Conservation (phyloP, 2,797 vertebrate species). For the Sebastes cheni region DNA sequence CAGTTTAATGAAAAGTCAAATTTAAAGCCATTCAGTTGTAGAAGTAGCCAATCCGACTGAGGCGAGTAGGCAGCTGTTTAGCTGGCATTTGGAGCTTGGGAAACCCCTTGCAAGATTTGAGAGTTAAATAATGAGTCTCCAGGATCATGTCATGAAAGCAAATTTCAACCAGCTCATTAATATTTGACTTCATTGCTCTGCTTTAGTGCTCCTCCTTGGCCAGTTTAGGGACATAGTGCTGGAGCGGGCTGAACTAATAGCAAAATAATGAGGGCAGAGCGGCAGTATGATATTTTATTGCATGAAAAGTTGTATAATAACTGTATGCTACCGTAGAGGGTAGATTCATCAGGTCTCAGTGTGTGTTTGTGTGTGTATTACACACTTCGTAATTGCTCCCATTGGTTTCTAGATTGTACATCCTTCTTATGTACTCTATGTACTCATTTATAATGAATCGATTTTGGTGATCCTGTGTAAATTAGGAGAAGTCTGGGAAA, state of each 20-base stretch:
- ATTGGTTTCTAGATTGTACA: background rate
- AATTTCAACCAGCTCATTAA: slow-evolving; percentile 14
- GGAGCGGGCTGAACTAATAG: background rate
- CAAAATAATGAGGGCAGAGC: slow-evolving; percentile 7
- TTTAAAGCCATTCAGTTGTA: background rate
- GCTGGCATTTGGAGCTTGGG: background rate
- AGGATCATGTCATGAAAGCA: background rate
- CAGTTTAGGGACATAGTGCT: background rate
- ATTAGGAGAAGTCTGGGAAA: no score
- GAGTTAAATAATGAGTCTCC: slow-evolving; percentile 9
- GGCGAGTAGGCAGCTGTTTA: background rate
- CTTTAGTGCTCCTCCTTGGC: background rate
- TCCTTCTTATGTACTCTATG: background rate
- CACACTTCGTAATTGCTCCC: background rate
- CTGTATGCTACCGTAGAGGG: background rate
- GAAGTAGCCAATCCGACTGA: background rate
- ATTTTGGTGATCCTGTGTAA: background rate
- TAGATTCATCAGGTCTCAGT: background rate
- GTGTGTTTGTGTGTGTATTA: background rate
- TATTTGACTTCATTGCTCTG: slow-evolving; percentile 5
- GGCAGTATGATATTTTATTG: background rate
- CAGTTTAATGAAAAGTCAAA: background rate
- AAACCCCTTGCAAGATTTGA: background rate
- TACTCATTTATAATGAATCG: background rate
- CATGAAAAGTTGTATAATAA: background rate